Conservation (phyloP, 1,140 invertebrate species). For the Ips typographus region DNA sequence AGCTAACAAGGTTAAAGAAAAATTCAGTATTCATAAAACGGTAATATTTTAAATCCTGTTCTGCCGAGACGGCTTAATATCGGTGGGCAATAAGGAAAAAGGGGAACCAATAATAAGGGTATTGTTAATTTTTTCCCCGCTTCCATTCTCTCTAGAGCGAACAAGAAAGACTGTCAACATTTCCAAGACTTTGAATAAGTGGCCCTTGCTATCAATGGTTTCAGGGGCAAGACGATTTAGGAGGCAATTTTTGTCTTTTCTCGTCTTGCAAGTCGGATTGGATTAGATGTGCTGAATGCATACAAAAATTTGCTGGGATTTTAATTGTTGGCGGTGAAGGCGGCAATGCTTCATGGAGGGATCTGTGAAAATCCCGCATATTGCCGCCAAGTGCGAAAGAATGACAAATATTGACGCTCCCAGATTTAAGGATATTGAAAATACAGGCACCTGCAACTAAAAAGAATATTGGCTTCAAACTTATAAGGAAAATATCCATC, state of each 20-base stretch:
- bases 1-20: too few relatives aligned
- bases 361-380: constrained; percentile 7
- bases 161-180: constrained; percentile 39
- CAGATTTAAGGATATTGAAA: constrained; percentile 35
- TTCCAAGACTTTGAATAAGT: constrained; percentile 39
- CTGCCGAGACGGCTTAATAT: constrained; percentile 37
- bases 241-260: constrained; percentile 24
- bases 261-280: neutral
- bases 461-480: constrained; percentile 32
- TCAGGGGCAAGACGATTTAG: constrained; percentile 28
- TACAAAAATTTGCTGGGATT: too few relatives aligned
- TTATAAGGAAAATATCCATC: constrained; percentile 31
- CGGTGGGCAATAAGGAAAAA: constrained; percentile 33
- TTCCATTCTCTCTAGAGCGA: constrained; percentile 27
- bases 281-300: neutral
- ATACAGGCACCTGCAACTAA: constrained; percentile 36
- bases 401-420: constrained; percentile 24
- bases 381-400: neutral
- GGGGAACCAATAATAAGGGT: constrained; percentile 37
- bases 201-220: constrained; percentile 33
- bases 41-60: constrained; percentile 35
- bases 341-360: too few relatives aligned
- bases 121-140: constrained; percentile 38
- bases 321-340: too few relatives aligned
- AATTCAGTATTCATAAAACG: constrained; percentile 23